A percentile compares a stretch with the other conserved stretches of the same genome.
phyloP scores from a whole-genome alignment of 2,797 vertebrate genomes.

The Oophaga sylvatica region DNA sequence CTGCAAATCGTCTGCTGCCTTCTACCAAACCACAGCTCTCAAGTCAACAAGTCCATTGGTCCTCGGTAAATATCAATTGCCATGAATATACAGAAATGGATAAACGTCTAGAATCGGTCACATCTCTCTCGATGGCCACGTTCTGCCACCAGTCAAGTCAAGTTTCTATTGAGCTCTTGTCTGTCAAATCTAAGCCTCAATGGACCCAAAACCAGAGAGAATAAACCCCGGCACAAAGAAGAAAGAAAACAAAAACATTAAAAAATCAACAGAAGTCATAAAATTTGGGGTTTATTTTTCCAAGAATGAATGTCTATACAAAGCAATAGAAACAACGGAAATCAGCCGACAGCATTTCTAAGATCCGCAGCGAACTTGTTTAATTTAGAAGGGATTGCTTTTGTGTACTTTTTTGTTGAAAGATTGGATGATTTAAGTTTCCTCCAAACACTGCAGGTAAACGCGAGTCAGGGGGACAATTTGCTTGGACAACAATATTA shows the following conservation, averaged over 20 bases:
- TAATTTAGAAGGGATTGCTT: constrained; percentile 48
- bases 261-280: not conserved
- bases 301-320: not conserved
- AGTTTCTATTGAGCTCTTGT: not conserved
- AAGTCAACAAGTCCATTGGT: too few species aligned
- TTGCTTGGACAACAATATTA: constrained; percentile 55
- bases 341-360: not conserved
- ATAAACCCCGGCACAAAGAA: not conserved
- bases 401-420: constrained; percentile 42
- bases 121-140: not conserved
- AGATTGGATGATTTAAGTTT: constrained; percentile 51
- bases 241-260: not conserved
- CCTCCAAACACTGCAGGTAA: constrained; percentile 54
- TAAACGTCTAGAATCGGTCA: too few species aligned
- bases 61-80: too few species aligned
- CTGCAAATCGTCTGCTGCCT: too few species aligned
- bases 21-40: too few species aligned
- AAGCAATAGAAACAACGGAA: not conserved
- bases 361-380: constrained; percentile 13
- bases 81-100: too few species aligned
- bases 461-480: constrained; percentile 53
- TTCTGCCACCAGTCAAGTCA: not conserved
- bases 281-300: not conserved
- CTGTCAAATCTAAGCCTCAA: not conserved
- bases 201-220: not conserved